These are phyloP conservation scores for Heterochromis multidens DNA, from an alignment of 2,113 vertebrate species.

Conservation along the genomic window DNA sequence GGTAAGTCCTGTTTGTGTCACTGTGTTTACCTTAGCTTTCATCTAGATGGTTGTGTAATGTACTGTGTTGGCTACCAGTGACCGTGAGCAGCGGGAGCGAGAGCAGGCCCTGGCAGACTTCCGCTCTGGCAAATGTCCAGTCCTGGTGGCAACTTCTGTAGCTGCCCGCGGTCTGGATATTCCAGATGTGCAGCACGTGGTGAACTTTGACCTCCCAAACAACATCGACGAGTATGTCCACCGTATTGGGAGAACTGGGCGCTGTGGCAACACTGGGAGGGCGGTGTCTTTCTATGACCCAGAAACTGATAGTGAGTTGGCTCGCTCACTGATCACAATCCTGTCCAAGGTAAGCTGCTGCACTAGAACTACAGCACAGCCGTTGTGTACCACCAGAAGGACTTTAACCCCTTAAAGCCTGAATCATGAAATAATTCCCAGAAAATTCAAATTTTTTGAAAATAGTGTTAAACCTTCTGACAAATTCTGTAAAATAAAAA, in stretches of 20 bases:
- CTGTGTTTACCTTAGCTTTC: fast-evolving
- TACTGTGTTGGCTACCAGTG: constrained; percentile 64
- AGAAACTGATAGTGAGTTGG: constrained; percentile 74
- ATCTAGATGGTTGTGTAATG: neutral
- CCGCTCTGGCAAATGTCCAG: constrained; percentile 83
- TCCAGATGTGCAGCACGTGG: constrained; percentile 90
- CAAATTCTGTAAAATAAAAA: no score
- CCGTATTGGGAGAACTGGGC: constrained; percentile 92
- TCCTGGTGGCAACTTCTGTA: constrained; percentile 93
- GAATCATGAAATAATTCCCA: no score
- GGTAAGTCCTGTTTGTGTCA: constrained; percentile 66
- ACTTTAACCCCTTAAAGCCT: no score
- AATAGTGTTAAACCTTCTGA: no score
- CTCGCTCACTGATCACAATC: constrained; percentile 81
- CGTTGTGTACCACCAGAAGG: neutral
- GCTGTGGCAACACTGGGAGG: constrained; percentile 89
- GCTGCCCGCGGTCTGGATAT: constrained; percentile 94
- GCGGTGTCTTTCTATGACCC: constrained; percentile 88
- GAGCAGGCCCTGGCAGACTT: constrained; percentile 87
- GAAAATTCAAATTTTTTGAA: no score
- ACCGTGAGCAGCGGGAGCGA: constrained; percentile 88
- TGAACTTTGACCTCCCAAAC: constrained; percentile 91
- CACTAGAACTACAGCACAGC: neutral
- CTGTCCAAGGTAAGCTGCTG: constrained; percentile 79
- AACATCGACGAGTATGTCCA: constrained; percentile 93